phyloP scores from a whole-genome alignment of 2,888 invertebrate species.

The Imbricaverruca yamaguchii region DNA sequence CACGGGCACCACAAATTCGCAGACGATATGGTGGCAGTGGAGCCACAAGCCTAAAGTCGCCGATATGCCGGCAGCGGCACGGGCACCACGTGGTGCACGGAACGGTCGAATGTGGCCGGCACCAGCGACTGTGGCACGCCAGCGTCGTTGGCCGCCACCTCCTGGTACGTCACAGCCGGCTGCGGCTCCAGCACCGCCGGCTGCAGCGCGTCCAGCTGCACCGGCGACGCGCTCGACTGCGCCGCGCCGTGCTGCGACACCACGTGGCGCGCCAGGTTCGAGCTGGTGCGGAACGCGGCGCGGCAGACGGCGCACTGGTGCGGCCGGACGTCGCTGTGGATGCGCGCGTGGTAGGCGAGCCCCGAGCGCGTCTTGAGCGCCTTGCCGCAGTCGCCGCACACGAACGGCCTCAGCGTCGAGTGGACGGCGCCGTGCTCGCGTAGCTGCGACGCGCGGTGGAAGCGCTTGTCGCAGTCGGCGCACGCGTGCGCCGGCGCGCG shows the following conservation, averaged over 20 bases:
- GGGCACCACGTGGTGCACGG: background rate
- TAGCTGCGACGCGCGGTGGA: conserved; percentile 66
- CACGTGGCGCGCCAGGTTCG: conserved; percentile 51
- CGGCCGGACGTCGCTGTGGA: conserved; percentile 4
- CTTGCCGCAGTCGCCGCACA: conserved; percentile 60
- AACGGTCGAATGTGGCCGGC: conserved; percentile 32
- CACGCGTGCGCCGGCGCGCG: background rate
- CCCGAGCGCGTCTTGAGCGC: conserved; percentile 58
- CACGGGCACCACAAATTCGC: background rate
- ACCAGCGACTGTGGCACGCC: conserved; percentile 47
- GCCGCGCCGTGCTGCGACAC: conserved; percentile 79
- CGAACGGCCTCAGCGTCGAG: conserved; percentile 62
- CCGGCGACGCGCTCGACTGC: conserved; percentile 67
- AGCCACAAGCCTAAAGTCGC: background rate
- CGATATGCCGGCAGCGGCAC: background rate
- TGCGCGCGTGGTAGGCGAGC: conserved; percentile 38
- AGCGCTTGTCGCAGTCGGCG: conserved; percentile 26
- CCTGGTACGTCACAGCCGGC: conserved; percentile 47
- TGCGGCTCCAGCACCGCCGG: conserved; percentile 57
- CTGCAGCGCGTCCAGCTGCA: conserved; percentile 64
- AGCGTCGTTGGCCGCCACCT: conserved; percentile 45
- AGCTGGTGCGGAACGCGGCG: conserved; percentile 9
- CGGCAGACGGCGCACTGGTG: background rate
- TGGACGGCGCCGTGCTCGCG: conserved; percentile 64
- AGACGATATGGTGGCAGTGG: too few species aligned